These are phyloP conservation scores for Galago senegalensis DNA, from an alignment of 2,797 vertebrate genomes.

Conservation along the genomic window DNA sequence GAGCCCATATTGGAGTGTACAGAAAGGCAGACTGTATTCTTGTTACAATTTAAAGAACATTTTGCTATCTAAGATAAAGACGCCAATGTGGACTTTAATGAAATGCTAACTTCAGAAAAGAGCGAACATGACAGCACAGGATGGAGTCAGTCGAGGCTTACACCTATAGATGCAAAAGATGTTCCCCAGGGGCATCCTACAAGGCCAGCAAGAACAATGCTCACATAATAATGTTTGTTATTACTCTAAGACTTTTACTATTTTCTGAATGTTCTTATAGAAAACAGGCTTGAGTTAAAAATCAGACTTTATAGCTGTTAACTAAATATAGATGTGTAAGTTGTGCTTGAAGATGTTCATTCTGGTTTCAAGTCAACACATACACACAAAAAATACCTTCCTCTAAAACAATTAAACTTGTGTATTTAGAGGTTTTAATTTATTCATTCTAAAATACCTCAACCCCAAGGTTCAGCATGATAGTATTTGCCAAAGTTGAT, in stretches of 20 bases:
- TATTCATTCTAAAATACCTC: constrained; percentile 16
- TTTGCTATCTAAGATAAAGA: not conserved
- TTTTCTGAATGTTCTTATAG: not conserved
- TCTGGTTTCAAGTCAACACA: constrained; percentile 3
- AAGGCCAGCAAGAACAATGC: not conserved
- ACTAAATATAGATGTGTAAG: not conserved
- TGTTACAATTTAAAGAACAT: not conserved
- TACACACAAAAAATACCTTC: not conserved
- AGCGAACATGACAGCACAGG: not conserved
- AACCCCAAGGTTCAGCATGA: not conserved
- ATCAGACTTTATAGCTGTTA: not conserved
- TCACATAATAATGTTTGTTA: accelerated
- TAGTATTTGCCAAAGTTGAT: not conserved
- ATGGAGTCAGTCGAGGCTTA: not conserved
- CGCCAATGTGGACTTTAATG: not conserved
- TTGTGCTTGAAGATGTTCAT: not conserved
- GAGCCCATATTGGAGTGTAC: not conserved
- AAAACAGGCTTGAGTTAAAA: not conserved
- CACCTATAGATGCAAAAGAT: not conserved
- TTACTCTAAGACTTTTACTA: not conserved
- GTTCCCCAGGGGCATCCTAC: not conserved
- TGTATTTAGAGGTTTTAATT: constrained; percentile 21
- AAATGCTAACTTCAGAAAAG: not conserved
- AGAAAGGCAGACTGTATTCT: not conserved
- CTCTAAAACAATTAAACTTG: constrained; percentile 27